Base-by-base conservation (phyloP, 2,888 invertebrate genomes). In the Lithophane leautieri region DNA sequence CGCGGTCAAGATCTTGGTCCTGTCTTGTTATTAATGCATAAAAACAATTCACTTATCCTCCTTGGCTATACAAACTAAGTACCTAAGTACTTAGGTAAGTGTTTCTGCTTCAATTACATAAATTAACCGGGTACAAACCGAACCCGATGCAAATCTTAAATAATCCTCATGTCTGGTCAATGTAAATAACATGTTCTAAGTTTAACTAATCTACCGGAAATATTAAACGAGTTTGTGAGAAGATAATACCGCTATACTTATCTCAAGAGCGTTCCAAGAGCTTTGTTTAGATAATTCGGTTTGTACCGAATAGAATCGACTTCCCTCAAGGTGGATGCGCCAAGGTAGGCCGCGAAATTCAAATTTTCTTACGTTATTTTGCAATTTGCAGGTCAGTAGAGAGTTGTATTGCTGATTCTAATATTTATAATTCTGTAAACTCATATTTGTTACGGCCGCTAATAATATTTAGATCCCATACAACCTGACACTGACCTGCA, bases 191-290 rank as follows among this genome's bases (percentile, higher is more conserved):
- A 25, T 22, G 44, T 62, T 79, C 19, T 67, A 61, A 28, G 4
- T 40, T 40, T 16, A 50, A 54, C 22, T 77, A 62, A 79, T 72
- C 69, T 22, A 66, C 72, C 66, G 79, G 79, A 79, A 72, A 79
- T 58, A 67, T 75, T 74, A 67, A 77, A 60, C 28, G 61, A 63
- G 7, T 63, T 70, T 50, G 56, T 63, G 52, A 63, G 34, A 77
- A 72, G 73, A 73, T 82, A 78, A 73, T 28, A 54, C 34, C 44
- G 56, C 61, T 58, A 40, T 54, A 68, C 56, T 62, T 77, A 77
- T 54, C 42, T 47, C 58, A 50, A 70, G 47, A 58, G 54, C 34
- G 54, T 25, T 67, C 42, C 22, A 73, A 67, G 11, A 63, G 44
- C 47, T 56, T 54, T 71, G 63, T 73, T 70, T 77, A 60, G 22